Conservation (phyloP, 2,113 vertebrate genomes). For the Anoura caudifer region DNA sequence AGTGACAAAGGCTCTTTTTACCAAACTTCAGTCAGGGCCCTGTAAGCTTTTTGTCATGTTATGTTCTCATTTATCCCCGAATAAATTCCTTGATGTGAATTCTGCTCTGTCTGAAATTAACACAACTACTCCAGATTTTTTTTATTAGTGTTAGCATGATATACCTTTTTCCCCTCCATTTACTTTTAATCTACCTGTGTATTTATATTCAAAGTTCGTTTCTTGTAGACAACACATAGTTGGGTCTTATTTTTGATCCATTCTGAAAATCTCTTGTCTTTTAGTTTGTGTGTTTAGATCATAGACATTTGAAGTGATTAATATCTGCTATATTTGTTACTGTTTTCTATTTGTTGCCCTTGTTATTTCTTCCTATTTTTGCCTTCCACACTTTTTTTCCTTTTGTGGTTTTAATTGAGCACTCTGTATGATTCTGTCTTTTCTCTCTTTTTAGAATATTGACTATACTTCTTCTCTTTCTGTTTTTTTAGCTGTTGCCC, state of each 20-base stretch:
- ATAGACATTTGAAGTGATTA: not conserved
- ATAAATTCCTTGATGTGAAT: not conserved
- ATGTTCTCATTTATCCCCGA: not conserved
- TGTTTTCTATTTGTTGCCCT: not conserved
- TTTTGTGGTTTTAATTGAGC: not conserved
- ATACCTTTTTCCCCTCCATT: not conserved
- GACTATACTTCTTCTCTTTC: not conserved
- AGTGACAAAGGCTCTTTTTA: not conserved
- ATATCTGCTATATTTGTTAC: not conserved
- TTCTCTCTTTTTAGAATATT: not conserved
- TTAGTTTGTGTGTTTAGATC: not conserved
- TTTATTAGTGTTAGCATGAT: not conserved
- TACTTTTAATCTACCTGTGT: not conserved
- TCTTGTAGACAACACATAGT: not conserved
- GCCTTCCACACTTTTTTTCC: not conserved
- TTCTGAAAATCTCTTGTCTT: not conserved
- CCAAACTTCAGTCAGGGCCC: not conserved
- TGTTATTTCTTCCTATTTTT: not conserved
- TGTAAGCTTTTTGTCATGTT: not conserved
- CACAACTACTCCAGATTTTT: not conserved
- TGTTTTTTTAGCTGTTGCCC: not conserved
- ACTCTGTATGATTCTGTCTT: not conserved
- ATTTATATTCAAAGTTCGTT: not conserved
- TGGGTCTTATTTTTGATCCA: not conserved
- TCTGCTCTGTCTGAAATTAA: not conserved